These are phyloP conservation scores for Lypha dubia DNA, from an alignment of 2,888 invertebrate species.

Conservation along the genomic window DNA sequence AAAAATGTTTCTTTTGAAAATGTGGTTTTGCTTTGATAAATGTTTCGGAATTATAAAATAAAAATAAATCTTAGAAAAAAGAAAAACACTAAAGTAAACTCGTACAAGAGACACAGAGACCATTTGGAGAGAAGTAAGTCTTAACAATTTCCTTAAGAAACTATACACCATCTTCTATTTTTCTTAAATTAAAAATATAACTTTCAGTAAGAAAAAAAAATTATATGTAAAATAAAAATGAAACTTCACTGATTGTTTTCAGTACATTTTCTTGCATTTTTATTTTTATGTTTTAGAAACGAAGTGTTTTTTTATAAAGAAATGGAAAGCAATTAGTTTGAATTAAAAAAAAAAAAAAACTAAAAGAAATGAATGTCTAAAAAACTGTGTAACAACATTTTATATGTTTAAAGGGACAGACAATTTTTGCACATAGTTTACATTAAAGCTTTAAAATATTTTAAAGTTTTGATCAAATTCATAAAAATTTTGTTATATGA, in stretches of 20 bases:
- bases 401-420: no score
- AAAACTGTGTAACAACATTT: neutral
- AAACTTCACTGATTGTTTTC: conserved; percentile 45
- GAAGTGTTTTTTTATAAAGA: conserved; percentile 17
- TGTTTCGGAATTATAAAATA: conserved; percentile 58
- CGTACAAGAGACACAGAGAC: conserved; percentile 22
- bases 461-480: no score
- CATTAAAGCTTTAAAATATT: no score
- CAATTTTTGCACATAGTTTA: no score
- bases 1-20: conserved; percentile 66
- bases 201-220: neutral
- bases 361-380: neutral
- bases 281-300: conserved; percentile 5
- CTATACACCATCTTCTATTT: neutral
- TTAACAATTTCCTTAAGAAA: conserved; percentile 32
- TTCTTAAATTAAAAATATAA: neutral
- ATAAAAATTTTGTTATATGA: no score
- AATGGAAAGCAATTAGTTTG: conserved; percentile 64
- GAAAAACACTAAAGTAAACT: conserved; percentile 12
- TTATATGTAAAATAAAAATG: conserved; percentile 12
- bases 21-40: conserved; percentile 70
- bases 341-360: conserved; percentile 16
- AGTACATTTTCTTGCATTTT: conserved; percentile 12
- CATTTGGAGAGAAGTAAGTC: conserved; percentile 32
- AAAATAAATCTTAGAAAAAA: conserved; percentile 10